These are phyloP conservation scores for Puma concolor DNA, from an alignment of 2,113 vertebrate genomes.

Conservation along the genomic window DNA sequence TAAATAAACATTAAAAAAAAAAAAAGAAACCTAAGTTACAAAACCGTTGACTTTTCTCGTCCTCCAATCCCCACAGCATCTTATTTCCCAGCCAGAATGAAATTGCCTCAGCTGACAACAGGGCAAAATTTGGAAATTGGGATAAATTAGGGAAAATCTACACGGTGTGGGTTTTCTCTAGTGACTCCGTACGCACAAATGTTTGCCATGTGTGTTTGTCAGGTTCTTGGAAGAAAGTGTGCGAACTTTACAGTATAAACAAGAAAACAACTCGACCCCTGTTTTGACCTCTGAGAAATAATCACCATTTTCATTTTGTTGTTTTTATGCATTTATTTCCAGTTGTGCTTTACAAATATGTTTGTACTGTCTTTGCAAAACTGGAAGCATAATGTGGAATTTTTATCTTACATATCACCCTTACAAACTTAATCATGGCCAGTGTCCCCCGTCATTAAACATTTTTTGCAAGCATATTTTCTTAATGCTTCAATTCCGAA, in stretches of 20 bases:
- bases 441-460: background rate
- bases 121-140: background rate
- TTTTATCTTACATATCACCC: background rate
- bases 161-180: background rate
- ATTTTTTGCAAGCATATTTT: background rate
- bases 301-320: background rate
- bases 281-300: background rate
- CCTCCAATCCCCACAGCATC: background rate
- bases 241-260: background rate
- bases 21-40: background rate
- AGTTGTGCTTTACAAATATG: background rate
- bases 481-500: background rate
- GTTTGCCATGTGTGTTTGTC: background rate
- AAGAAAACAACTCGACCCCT: background rate
- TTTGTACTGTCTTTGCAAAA: constrained; percentile 14
- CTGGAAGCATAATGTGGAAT: background rate
- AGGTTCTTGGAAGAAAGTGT: background rate
- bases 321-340: background rate
- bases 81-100: background rate
- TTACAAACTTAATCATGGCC: background rate
- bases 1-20: too few species aligned
- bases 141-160: background rate
- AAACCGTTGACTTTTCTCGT: background rate
- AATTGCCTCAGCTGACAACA: background rate
- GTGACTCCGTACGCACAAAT: background rate